phyloP scores from a whole-genome alignment of 1,140 invertebrate genomes.

The Planococcus citri region DNA sequence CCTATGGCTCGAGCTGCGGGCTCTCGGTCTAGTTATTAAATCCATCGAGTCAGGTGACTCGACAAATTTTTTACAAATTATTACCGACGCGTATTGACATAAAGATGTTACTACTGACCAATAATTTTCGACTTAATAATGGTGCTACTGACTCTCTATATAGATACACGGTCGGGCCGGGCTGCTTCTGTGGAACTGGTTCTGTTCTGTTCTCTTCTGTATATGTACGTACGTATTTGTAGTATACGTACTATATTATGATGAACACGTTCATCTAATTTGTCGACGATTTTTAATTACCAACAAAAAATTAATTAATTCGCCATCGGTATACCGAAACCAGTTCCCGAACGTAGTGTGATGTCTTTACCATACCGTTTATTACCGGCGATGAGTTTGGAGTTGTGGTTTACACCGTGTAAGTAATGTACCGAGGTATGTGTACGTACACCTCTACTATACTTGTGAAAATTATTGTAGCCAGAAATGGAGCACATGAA shows the following conservation, averaged over 20 bases:
- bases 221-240: too few species aligned
- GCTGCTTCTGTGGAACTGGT: too few species aligned
- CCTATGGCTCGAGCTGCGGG: too few species aligned
- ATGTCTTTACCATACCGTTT: not conserved
- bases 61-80: not conserved
- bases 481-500: too few species aligned
- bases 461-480: too few species aligned
- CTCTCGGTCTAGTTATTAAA: not conserved
- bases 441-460: too few species aligned
- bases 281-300: not conserved
- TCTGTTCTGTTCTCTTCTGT: too few species aligned
- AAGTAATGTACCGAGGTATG: too few species aligned
- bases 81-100: not conserved
- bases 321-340: not conserved
- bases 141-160: not conserved
- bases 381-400: not conserved
- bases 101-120: not conserved
- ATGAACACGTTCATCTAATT: not conserved
- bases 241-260: too few species aligned
- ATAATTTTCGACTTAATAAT: not conserved
- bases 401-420: not conserved
- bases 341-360: not conserved
- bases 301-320: not conserved
- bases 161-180: too few species aligned
- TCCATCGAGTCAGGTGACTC: not conserved